These are phyloP conservation scores for Lethocerus indicus DNA, from an alignment of 1,140 invertebrate species.

Conservation along the genomic window DNA sequence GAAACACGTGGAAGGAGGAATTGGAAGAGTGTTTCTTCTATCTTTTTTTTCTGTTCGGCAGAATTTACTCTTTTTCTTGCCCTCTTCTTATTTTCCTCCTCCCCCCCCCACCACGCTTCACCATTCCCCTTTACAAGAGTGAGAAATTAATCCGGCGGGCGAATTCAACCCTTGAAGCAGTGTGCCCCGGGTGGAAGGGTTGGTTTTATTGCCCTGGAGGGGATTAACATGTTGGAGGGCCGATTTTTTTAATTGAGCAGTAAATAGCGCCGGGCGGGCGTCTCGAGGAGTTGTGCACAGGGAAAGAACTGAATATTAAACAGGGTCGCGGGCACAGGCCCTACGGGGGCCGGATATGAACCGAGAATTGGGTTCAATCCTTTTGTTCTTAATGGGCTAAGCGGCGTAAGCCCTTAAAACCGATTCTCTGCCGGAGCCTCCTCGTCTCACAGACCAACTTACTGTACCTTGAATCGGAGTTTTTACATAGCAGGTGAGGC, in stretches of 20 bases:
- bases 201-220: conserved; percentile 10
- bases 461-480: too few species aligned
- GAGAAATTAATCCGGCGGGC: conserved; percentile 11
- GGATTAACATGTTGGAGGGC: conserved; percentile 11
- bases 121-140: conserved; percentile 4
- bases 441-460: too few species aligned
- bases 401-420: too few species aligned
- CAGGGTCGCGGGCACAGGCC: not conserved
- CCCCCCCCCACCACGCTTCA: not conserved
- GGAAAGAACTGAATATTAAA: conserved; percentile 2
- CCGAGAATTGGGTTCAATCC: too few species aligned
- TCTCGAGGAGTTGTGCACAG: not conserved
- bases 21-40: too few species aligned
- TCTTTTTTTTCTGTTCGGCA: not conserved
- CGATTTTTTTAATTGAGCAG: conserved; percentile 16
- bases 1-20: too few species aligned
- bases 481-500: too few species aligned
- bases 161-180: conserved; percentile 2
- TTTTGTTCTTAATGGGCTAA: too few species aligned
- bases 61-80: conserved; percentile 6
- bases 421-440: too few species aligned
- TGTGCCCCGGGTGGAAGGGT: conserved; percentile 1
- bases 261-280: conserved; percentile 8
- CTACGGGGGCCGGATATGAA: too few species aligned
- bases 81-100: not conserved